phyloP scores from a whole-genome alignment of 1,140 invertebrate genomes.

The Bombus pascuorum region DNA sequence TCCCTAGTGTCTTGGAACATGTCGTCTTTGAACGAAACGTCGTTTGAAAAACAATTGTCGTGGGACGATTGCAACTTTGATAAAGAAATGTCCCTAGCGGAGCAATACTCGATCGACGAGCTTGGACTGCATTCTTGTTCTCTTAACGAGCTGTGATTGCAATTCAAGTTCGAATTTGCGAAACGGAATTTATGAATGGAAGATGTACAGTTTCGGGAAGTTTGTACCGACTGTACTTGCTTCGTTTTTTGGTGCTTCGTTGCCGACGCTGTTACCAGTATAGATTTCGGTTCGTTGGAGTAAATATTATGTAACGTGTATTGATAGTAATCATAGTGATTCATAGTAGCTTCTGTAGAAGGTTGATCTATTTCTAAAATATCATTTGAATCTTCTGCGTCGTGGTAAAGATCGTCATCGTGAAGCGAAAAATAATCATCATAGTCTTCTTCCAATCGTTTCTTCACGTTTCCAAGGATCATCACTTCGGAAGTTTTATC shows the following conservation, averaged over 20 bases:
- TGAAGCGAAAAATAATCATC: conserved; percentile 17
- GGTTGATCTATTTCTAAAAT: background rate
- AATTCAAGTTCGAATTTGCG: background rate
- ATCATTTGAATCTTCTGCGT: background rate
- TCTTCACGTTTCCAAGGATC: conserved; percentile 59
- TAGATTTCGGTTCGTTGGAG: background rate
- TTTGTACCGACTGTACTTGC: background rate
- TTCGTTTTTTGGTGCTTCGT: background rate
- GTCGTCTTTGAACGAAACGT: background rate
- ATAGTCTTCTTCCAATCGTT: conserved; percentile 63
- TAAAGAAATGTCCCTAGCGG: background rate
- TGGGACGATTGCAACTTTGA: background rate
- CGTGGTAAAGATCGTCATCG: conserved; percentile 20
- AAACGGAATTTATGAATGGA: background rate
- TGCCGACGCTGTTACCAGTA: background rate
- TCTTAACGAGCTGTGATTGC: background rate
- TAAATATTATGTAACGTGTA: background rate
- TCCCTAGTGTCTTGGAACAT: background rate
- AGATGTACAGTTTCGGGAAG: background rate
- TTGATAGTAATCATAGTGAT: background rate
- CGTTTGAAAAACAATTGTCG: background rate
- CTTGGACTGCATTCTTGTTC: background rate
- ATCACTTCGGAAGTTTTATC: conserved; percentile 41
- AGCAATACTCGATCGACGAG: conserved; percentile 16
- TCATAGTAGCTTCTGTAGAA: background rate